phyloP scores from a whole-genome alignment of 2,113 vertebrate species.

The Coracopsis vasa region DNA sequence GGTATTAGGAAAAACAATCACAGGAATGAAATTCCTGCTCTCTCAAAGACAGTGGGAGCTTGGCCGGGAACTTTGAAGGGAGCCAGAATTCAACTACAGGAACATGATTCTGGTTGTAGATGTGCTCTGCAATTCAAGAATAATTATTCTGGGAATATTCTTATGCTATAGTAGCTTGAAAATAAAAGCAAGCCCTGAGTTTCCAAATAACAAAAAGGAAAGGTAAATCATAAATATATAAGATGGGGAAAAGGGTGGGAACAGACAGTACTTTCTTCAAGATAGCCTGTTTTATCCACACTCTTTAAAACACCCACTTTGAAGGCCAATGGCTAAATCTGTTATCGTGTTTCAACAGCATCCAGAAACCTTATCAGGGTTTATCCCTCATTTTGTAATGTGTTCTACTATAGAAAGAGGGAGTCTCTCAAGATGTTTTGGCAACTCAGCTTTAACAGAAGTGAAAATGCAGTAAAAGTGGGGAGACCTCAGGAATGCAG shows the following conservation, averaged over 20 bases:
- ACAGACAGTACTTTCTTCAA: neutral
- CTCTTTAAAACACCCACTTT: conserved; percentile 20
- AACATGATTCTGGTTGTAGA: neutral
- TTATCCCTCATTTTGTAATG: neutral
- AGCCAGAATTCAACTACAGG: neutral
- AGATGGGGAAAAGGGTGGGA: neutral
- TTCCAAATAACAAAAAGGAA: neutral
- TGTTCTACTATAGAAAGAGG: neutral
- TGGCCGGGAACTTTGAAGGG: neutral
- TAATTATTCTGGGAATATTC: neutral
- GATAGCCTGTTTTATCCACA: neutral
- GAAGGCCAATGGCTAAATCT: conserved; percentile 8
- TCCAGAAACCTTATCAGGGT: conserved; percentile 47
- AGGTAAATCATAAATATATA: neutral
- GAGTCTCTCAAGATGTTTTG: neutral
- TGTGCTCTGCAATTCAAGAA: neutral
- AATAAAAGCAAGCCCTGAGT: neutral
- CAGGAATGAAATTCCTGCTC: neutral
- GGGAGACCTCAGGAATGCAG: neutral
- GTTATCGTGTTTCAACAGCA: neutral
- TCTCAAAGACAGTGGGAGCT: neutral
- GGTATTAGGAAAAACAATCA: neutral
- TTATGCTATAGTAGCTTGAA: neutral
- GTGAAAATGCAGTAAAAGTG: neutral
- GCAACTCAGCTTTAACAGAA: neutral